Conservation (phyloP, 92 coral and sea anemone genomes). For the Porites divaricata region DNA sequence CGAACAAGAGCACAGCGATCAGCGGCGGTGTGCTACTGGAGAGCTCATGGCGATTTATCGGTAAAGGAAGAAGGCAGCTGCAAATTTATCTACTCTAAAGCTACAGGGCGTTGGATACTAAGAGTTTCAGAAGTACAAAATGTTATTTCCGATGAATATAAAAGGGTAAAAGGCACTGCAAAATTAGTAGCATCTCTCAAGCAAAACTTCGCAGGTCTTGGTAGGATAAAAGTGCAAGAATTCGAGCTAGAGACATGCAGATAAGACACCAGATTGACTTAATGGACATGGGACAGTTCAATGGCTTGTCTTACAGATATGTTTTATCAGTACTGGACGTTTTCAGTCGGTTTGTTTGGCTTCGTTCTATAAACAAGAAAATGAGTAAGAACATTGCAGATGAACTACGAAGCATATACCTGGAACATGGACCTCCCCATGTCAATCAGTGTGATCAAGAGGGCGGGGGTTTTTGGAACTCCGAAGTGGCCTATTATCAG, state of each 20-base stretch:
- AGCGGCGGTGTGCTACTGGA: slow-evolving; percentile 48
- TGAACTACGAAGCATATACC: slow-evolving; percentile 14
- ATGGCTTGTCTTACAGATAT: slow-evolving; percentile 28
- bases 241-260: too few species aligned
- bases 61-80: slow-evolving; percentile 34
- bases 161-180: slow-evolving; percentile 32
- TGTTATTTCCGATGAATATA: slow-evolving; percentile 44
- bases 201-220: too few species aligned
- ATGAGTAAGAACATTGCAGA: slow-evolving; percentile 33
- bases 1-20: slow-evolving; percentile 49
- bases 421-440: too few species aligned
- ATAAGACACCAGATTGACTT: too few species aligned
- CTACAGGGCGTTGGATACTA: slow-evolving; percentile 39
- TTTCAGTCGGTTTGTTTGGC: slow-evolving; percentile 42
- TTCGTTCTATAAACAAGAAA: slow-evolving; percentile 25
- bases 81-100: slow-evolving; percentile 33
- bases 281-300: neutral
- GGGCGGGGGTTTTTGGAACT: too few species aligned
- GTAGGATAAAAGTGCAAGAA: too few species aligned
- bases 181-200: neutral
- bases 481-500: too few species aligned
- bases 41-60: slow-evolving; percentile 51
- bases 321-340: slow-evolving; percentile 34
- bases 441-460: too few species aligned
- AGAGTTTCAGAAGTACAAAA: slow-evolving; percentile 45